phyloP scores from a whole-genome alignment of 2,888 invertebrate genomes.

The Creontiades dilutus region DNA sequence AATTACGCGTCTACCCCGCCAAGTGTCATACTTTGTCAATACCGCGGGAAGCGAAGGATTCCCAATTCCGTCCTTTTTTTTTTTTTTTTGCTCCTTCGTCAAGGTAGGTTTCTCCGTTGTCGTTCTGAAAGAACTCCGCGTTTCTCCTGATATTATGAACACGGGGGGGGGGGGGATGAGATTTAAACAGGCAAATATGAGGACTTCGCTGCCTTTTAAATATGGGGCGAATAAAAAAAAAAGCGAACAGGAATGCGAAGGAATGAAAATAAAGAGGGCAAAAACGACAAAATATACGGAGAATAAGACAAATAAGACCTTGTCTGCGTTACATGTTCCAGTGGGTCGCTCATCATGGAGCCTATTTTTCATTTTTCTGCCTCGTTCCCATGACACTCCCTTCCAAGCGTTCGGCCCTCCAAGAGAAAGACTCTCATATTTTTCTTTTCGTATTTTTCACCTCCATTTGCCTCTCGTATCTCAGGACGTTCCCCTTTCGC shows the following conservation, averaged over 20 bases:
- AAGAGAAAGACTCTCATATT: slow-evolving; percentile 50
- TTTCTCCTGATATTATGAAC: background rate
- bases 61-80: background rate
- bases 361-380: slow-evolving; percentile 55
- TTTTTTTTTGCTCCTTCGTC: slow-evolving; percentile 24
- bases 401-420: slow-evolving; percentile 5
- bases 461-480: slow-evolving; percentile 35
- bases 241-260: background rate
- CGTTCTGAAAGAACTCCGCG: background rate
- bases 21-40: slow-evolving; percentile 52
- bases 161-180: background rate
- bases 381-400: slow-evolving; percentile 7
- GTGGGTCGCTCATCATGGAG: slow-evolving; percentile 66
- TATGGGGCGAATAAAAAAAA: slow-evolving; percentile 13
- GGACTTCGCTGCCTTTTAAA: slow-evolving; percentile 43
- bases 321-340: slow-evolving; percentile 67
- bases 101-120: background rate
- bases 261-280: slow-evolving; percentile 2
- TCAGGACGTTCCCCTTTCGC: background rate
- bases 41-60: background rate
- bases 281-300: background rate
- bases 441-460: slow-evolving; percentile 41
- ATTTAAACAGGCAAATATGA: slow-evolving; percentile 56
- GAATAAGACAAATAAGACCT: slow-evolving; percentile 56
- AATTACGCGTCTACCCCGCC: slow-evolving; percentile 41